These are phyloP conservation scores for Xiphorhynchus elegans DNA, from an alignment of 2,113 vertebrate genomes.

Conservation along the genomic window DNA sequence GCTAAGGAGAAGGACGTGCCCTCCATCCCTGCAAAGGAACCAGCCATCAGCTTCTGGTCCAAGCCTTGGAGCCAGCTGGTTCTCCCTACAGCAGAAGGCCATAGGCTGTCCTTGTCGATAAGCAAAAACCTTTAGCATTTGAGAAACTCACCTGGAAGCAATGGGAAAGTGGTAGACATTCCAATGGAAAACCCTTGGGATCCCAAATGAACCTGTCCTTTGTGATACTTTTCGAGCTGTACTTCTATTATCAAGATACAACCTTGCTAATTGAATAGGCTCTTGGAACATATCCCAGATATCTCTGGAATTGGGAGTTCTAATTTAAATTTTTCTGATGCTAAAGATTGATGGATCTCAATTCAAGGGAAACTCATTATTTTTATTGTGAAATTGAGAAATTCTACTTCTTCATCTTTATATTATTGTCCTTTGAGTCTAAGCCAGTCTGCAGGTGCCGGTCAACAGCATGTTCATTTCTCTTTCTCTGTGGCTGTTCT, in stretches of 20 bases:
- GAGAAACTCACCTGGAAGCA: not conserved
- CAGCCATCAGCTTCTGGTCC: fast-evolving
- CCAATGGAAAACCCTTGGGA: not conserved
- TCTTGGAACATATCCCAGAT: not conserved
- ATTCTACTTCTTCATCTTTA: not conserved
- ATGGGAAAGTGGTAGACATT: not conserved
- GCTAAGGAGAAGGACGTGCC: not conserved
- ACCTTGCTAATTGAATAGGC: not conserved
- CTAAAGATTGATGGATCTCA: not conserved
- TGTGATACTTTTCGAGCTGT: not conserved
- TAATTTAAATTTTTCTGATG: not conserved
- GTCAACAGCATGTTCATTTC: not conserved
- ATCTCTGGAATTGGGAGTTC: not conserved
- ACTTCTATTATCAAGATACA: not conserved
- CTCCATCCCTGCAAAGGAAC: not conserved
- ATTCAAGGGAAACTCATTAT: not conserved
- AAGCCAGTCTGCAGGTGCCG: not conserved
- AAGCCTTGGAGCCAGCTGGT: not conserved
- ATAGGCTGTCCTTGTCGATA: not conserved
- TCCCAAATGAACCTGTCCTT: not conserved
- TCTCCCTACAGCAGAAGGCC: fast-evolving
- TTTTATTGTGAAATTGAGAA: not conserved
- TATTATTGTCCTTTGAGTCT: not conserved
- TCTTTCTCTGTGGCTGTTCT: not conserved
- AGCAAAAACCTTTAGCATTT: not conserved